Conservation (phyloP, 2,797 vertebrate genomes). For the Euthynnus affinis region DNA sequence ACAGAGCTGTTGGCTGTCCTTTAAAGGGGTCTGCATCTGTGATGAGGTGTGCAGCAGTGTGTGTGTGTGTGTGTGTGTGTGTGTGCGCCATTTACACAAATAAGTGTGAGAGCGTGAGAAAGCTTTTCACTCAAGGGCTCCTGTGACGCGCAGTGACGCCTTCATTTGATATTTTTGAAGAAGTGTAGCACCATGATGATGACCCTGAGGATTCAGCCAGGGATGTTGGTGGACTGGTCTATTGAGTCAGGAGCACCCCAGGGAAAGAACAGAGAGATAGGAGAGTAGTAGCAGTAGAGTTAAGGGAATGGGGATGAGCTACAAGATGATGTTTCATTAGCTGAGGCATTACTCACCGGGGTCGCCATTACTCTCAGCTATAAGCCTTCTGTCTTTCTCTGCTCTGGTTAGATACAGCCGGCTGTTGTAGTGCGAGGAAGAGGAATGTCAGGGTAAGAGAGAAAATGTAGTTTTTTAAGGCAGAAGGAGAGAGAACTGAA, state of each 20-base stretch:
- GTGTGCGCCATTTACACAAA: conserved; percentile 31
- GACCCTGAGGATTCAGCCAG: conserved; percentile 2
- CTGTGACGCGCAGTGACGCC: conserved; percentile 66
- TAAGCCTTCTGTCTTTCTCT: conserved; percentile 47
- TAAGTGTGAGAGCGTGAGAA: conserved; percentile 42
- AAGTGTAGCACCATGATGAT: conserved; percentile 14
- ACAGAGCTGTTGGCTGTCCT: conserved; percentile 49
- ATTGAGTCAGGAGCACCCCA: conserved; percentile 59
- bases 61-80: conserved; percentile 17
- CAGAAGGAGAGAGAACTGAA: conserved; percentile 27
- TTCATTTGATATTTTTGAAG: conserved; percentile 71
- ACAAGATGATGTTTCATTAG: conserved; percentile 79
- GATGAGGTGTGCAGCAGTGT: conserved; percentile 48
- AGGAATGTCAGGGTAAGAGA: conserved; percentile 3
- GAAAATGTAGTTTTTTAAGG: conserved; percentile 14
- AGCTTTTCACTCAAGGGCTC: conserved; percentile 62
- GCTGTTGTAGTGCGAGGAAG: background rate
- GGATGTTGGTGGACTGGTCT: conserved; percentile 42
- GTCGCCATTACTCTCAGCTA: conserved; percentile 58
- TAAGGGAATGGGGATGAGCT: conserved; percentile 45
- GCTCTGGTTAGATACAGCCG: conserved; percentile 13
- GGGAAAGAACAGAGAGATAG: conserved; percentile 23
- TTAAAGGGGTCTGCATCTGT: conserved; percentile 65
- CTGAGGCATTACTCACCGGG: conserved; percentile 69
- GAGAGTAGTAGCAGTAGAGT: conserved; percentile 35